Evolutionary conservation across 2,113 vertebrate genomes (phyloP), one percentile per base, ranked within the genome.

Genomic region (Saiga tatarica): DNA sequence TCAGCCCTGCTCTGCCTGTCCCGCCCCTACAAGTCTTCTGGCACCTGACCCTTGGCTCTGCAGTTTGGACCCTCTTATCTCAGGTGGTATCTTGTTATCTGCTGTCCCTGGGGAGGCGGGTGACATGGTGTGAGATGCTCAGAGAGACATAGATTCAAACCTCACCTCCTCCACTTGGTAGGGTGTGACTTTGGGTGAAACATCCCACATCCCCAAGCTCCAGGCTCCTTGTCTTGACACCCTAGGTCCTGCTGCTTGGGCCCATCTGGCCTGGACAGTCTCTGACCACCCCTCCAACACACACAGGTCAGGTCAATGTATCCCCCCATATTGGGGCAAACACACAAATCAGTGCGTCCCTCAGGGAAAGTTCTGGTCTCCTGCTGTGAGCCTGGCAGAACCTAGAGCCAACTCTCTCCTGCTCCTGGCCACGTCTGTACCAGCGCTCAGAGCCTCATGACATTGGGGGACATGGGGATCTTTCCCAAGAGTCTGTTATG

Each of bases 361-460:
- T 36, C 28, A 2, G 50, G 6, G 26, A 60, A 60, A 15, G 3
- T 47, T 15, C 52, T 21, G 10, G 8, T 52, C 60, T 92, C 60
- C 60, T 25, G 42, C 45, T 19, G 3, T 14, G 52, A 12, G 6
- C 2, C 15, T 7, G 10, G 84, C 55, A 12, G 9, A 50, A 36
- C 33, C 59, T 42, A 6, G 1, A 45, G 21, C 39, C 5, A 1
- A 13, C 21, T 17, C 85, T 36, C 28, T 67, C 33, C 39, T 7
- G 14, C 57, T 59, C 16, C 79, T 2, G 3, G 6, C 6, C 28
- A 36, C 0, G 0, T 23, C 64, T 26, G 13, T 1, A 30, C 7
- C 88, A 25, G 87, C 5, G 1, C 1, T 14, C 5, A 3, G 23
- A 47, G 82, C 36, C 42, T 81, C 3, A 0, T 0, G 19, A 30